Evolutionary conservation across 1,140 invertebrate species (phyloP), one percentile per base, ranked within the genome.

Genomic region (Apocrypta bakeri): DNA sequence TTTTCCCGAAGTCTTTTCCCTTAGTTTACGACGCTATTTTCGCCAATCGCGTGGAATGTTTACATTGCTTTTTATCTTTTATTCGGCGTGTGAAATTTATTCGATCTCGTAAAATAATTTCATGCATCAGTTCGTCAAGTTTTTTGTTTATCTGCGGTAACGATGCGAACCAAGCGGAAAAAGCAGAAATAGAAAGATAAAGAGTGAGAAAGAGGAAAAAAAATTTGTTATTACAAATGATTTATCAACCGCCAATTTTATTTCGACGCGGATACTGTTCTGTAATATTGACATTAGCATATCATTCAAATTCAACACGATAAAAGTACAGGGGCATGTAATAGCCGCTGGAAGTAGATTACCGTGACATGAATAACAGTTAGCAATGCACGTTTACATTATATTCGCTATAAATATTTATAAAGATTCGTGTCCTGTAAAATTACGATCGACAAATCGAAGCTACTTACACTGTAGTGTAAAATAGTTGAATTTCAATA

Each of bases 1-100:
- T 68, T 71, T 71, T 71, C n/a, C 14, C 63, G 14, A 29, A 27
- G 27, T 68, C 25, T 68, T 71, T 71, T 71, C n/a, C 14, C 63
- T 3, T 14, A 27, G 27, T 66, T 29, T 66, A 66, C 24, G 24
- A 27, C 27, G 17, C 63, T 21, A 37, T 71, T 71, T 71, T 71
- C 69, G 33, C 14, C 69, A 1, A 7, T 31, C 25, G 64, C 25
- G 25, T 24, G 48, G 48, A 56, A 56, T n/a, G 48, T n/a, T 56
- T 68, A 12, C 64, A 12, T 27, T 25, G 64, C 64, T 68, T 64
- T 64, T 24, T 64, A 6, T 24, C 63, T 17, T 27, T 64, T n/a
- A 2, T 64, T 25, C 24, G 21, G 63, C 3, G 40, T 12, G 11
- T 42, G 40, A 42, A 42, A 42, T 42, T 42, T 42, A 42, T 42